Conservation (phyloP, 2,113 vertebrate species). For the Thermophis baileyi region DNA sequence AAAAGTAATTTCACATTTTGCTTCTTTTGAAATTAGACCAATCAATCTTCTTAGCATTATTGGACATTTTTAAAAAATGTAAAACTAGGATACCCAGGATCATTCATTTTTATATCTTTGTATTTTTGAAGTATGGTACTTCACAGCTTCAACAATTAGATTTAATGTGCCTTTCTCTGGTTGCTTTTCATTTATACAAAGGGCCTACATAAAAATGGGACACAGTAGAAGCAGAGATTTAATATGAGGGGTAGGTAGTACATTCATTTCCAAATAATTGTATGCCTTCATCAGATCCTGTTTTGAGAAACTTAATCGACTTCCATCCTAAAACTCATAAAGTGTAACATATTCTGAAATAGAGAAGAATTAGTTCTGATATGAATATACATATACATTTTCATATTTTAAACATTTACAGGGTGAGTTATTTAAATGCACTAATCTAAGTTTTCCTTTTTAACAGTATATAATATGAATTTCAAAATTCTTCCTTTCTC, state of each 20-base stretch:
- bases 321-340: neutral
- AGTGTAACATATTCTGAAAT: neutral
- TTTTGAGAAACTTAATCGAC: neutral
- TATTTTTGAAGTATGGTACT: neutral
- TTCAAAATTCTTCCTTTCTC: neutral
- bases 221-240: neutral
- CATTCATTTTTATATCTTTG: slow-evolving; percentile 10
- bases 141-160: neutral
- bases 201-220: neutral
- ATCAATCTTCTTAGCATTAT: slow-evolving; percentile 12
- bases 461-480: neutral
- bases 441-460: neutral
- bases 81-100: neutral
- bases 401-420: neutral
- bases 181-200: neutral
- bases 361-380: neutral
- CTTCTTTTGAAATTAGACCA: slow-evolving; percentile 13
- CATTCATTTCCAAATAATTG: neutral
- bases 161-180: neutral
- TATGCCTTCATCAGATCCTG: neutral
- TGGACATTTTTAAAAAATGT: neutral
- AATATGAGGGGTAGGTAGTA: too few species aligned
- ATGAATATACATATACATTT: neutral
- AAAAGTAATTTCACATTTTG: slow-evolving; percentile 8
- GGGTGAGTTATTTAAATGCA: neutral